phyloP scores from a whole-genome alignment of 2,888 invertebrate species.

The Drosophila fulvimacula region DNA sequence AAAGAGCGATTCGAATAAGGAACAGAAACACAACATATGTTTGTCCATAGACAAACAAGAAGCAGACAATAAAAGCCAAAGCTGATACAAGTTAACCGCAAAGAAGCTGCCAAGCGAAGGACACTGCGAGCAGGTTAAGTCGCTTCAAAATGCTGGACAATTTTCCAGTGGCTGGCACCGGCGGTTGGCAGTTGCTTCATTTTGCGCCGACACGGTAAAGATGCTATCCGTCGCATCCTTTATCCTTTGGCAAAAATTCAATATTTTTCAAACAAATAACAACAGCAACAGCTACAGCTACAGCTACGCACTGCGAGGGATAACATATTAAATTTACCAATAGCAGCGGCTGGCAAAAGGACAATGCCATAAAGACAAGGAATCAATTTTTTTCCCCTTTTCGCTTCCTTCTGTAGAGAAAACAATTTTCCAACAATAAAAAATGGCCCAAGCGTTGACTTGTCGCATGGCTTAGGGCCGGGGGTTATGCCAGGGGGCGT shows the following conservation, averaged over 20 bases:
- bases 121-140: slow-evolving; percentile 26
- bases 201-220: slow-evolving; percentile 74
- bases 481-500: slow-evolving; percentile 3
- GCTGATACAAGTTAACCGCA: slow-evolving; percentile 71
- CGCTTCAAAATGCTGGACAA: slow-evolving; percentile 46
- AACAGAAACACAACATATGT: slow-evolving; percentile 61
- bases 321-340: slow-evolving; percentile 77
- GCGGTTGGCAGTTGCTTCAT: slow-evolving; percentile 58
- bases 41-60: slow-evolving; percentile 39
- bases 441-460: slow-evolving; percentile 61
- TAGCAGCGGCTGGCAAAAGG: slow-evolving; percentile 65
- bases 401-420: slow-evolving; percentile 44
- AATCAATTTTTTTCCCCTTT: slow-evolving; percentile 64
- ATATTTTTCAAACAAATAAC: slow-evolving; percentile 73
- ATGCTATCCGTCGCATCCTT: slow-evolving; percentile 63
- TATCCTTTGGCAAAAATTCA: slow-evolving; percentile 67
- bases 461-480: slow-evolving; percentile 1
- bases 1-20: slow-evolving; percentile 22
- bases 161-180: slow-evolving; percentile 56
- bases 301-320: slow-evolving; percentile 60
- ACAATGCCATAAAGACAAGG: slow-evolving; percentile 73
- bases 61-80: slow-evolving; percentile 49
- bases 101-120: slow-evolving; percentile 44
- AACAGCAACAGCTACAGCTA: slow-evolving; percentile 24
- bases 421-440: slow-evolving; percentile 78